Percentiles rank a stretch among this genome's conserved stretches.
These are phyloP conservation scores for Pinctada fucata DNA, from an alignment of 2,888 invertebrate genomes.

Conservation along the genomic window DNA sequence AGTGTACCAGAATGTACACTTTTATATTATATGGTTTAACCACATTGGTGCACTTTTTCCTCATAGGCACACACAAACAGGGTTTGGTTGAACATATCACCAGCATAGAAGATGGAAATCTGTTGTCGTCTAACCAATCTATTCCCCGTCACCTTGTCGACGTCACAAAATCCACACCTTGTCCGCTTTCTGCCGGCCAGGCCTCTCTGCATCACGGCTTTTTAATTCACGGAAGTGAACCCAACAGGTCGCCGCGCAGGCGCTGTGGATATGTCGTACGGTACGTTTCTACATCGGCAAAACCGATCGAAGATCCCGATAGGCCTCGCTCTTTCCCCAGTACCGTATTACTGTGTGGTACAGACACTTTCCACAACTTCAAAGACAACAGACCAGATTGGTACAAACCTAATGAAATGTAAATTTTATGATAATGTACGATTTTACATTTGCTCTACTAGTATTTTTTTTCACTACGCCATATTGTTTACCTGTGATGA, in stretches of 20 bases:
- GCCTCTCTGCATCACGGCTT: slow-evolving; percentile 63
- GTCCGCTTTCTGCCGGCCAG: slow-evolving; percentile 60
- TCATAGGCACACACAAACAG: slow-evolving; percentile 55
- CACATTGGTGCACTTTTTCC: too few species aligned
- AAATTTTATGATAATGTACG: too few species aligned
- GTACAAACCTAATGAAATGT: slow-evolving; percentile 32
- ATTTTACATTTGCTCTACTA: too few species aligned
- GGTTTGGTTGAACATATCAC: slow-evolving; percentile 58
- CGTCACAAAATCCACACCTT: slow-evolving; percentile 48
- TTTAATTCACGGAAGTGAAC: slow-evolving; percentile 61
- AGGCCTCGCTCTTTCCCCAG: slow-evolving; percentile 58
- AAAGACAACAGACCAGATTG: slow-evolving; percentile 54
- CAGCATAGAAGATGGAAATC: slow-evolving; percentile 51
- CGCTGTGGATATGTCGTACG: slow-evolving; percentile 64
- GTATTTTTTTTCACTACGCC: too few species aligned
- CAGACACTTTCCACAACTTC: slow-evolving; percentile 49
- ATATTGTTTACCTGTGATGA: too few species aligned
- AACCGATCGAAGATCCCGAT: slow-evolving; percentile 54
- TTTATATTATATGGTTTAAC: neutral
- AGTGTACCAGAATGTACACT: neutral
- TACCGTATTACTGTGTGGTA: slow-evolving; percentile 55
- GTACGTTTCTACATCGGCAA: slow-evolving; percentile 55
- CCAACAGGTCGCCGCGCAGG: slow-evolving; percentile 56
- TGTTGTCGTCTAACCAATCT: slow-evolving; percentile 60
- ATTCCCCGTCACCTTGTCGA: slow-evolving; percentile 55